Conservation (phyloP, 1,140 invertebrate species). For the Heliothis subflexa region DNA sequence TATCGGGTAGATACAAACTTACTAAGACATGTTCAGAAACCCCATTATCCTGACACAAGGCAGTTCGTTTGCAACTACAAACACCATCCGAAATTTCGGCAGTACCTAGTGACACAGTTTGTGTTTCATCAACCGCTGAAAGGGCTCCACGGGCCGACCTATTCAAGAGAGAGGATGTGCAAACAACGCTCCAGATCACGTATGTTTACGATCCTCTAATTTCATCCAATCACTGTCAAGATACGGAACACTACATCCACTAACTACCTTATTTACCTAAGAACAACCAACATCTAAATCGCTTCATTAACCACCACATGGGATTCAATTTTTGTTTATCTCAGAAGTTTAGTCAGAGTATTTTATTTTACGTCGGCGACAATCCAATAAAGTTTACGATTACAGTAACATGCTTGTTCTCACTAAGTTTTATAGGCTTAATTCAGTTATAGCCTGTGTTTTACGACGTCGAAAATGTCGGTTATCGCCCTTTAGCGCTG, state of each 20-base stretch:
- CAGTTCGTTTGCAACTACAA: slow-evolving; percentile 70
- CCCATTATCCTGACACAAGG: slow-evolving; percentile 67
- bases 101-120: slow-evolving; percentile 77
- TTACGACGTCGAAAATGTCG: slow-evolving; percentile 31
- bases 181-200: slow-evolving; percentile 64
- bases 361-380: neutral
- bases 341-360: neutral
- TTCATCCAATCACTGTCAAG: slow-evolving; percentile 63
- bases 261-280: slow-evolving; percentile 44
- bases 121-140: slow-evolving; percentile 79
- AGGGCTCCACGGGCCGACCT: slow-evolving; percentile 57
- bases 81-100: slow-evolving; percentile 73
- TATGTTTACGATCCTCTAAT: slow-evolving; percentile 62
- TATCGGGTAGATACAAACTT: slow-evolving; percentile 25
- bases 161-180: slow-evolving; percentile 65
- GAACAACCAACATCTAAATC: neutral
- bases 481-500: slow-evolving; percentile 42
- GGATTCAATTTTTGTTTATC: neutral
- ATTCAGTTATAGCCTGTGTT: slow-evolving; percentile 23
- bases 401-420: neutral
- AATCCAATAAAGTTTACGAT: slow-evolving; percentile 10
- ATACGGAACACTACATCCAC: slow-evolving; percentile 36
- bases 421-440: neutral
- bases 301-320: neutral
- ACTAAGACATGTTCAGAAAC: slow-evolving; percentile 57